Evolutionary conservation across 2,888 invertebrate genomes (phyloP).

Genomic region (Troilus luridus): DNA sequence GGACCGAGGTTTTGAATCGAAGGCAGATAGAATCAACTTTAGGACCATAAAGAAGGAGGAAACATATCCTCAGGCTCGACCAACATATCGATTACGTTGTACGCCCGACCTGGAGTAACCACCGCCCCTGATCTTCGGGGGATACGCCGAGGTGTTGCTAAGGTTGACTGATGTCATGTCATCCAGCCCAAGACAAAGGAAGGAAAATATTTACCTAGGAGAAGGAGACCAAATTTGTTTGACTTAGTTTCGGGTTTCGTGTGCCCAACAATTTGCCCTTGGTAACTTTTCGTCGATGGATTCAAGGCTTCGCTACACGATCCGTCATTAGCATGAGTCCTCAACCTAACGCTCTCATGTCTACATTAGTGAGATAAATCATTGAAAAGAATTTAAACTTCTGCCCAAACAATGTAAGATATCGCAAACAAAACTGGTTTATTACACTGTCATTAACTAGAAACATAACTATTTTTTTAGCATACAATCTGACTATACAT

Average conservation of each 20-base stretch:
- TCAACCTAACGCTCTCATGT: too few relatives aligned
- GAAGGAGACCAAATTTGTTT: neutral
- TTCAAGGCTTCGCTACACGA: neutral
- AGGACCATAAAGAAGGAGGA: neutral
- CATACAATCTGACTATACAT: too few relatives aligned
- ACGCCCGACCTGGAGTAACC: neutral
- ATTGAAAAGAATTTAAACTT: too few relatives aligned
- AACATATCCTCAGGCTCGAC: neutral
- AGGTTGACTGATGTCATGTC: neutral
- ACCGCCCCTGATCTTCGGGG: neutral
- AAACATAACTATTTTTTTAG: too few relatives aligned
- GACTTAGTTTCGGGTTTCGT: slow-evolving; percentile 36
- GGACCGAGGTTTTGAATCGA: too few relatives aligned
- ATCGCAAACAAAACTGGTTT: too few relatives aligned
- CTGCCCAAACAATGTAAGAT: too few relatives aligned
- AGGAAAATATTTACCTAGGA: neutral
- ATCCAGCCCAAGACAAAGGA: neutral
- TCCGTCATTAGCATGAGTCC: neutral
- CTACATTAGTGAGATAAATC: too few relatives aligned
- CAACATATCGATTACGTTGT: neutral
- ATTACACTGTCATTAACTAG: too few relatives aligned
- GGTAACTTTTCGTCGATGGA: neutral
- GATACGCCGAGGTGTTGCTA: neutral
- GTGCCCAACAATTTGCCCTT: neutral
- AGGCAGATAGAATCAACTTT: neutral